Evolutionary conservation across 2,113 vertebrate species (phyloP).

Genomic region (Callaeas wilsoni): DNA sequence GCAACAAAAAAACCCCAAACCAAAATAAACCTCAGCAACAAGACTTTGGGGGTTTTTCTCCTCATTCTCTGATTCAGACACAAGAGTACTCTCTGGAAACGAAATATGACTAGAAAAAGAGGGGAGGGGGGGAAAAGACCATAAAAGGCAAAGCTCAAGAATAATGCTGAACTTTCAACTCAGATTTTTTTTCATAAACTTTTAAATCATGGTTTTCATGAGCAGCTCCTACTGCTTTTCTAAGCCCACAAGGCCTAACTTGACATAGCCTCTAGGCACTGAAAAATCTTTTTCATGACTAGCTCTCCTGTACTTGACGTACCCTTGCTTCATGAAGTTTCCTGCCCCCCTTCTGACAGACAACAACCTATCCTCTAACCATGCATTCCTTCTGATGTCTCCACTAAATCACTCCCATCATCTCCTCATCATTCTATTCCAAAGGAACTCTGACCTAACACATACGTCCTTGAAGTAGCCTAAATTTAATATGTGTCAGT

Average conservation of each 20-base stretch:
- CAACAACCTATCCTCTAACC: background rate
- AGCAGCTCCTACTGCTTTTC: background rate
- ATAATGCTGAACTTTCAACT: background rate
- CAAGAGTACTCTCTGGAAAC: background rate
- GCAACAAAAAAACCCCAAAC: background rate
- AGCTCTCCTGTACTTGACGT: background rate
- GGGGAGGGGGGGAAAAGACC: rapidly evolving
- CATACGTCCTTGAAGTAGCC: background rate
- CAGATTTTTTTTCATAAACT: background rate
- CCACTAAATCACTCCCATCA: background rate
- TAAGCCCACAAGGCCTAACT: background rate
- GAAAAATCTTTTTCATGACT: background rate
- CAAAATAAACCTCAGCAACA: background rate
- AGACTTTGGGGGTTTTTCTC: background rate
- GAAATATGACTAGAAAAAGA: background rate
- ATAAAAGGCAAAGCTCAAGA: background rate
- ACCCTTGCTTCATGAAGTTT: background rate
- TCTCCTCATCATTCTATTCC: background rate
- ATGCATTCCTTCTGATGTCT: background rate
- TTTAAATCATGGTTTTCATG: background rate
- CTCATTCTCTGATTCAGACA: background rate
- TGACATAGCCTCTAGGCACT: background rate
- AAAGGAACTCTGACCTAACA: background rate
- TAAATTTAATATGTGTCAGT: background rate
- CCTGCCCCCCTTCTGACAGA: background rate